Conservation (phyloP, 2,113 vertebrate species). For the Stictonetta naevosa region DNA sequence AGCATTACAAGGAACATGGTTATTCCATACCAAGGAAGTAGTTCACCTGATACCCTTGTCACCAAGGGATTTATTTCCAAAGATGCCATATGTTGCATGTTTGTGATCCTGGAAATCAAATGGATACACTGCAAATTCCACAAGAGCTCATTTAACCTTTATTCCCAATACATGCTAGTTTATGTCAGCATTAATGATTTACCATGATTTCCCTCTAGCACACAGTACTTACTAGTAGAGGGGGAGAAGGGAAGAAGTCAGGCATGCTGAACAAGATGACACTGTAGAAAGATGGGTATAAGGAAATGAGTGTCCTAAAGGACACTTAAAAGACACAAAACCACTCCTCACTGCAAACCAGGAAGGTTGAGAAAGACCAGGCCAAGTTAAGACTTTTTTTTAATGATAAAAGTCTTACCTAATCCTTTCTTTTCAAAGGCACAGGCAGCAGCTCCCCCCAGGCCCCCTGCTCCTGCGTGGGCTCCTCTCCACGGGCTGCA, state of each 20-base stretch:
- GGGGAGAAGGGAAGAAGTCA: neutral
- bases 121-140: neutral
- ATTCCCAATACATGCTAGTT: neutral
- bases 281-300: neutral
- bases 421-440: neutral
- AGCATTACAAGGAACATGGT: neutral
- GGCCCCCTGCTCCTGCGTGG: too few species aligned
- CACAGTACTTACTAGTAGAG: neutral
- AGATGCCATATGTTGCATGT: neutral
- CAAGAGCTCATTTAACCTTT: neutral
- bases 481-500: too few species aligned
- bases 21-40: neutral
- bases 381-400: neutral
- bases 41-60: neutral
- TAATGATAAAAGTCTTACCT: neutral
- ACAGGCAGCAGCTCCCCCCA: too few species aligned
- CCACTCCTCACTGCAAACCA: neutral
- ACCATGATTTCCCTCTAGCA: neutral
- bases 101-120: neutral
- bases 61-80: neutral
- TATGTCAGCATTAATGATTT: constrained; percentile 14
- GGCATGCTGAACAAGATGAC: neutral
- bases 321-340: neutral
- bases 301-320: neutral
- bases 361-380: neutral